Conservation (phyloP, 2,888 invertebrate genomes). For the Linnaemya tessellans region DNA sequence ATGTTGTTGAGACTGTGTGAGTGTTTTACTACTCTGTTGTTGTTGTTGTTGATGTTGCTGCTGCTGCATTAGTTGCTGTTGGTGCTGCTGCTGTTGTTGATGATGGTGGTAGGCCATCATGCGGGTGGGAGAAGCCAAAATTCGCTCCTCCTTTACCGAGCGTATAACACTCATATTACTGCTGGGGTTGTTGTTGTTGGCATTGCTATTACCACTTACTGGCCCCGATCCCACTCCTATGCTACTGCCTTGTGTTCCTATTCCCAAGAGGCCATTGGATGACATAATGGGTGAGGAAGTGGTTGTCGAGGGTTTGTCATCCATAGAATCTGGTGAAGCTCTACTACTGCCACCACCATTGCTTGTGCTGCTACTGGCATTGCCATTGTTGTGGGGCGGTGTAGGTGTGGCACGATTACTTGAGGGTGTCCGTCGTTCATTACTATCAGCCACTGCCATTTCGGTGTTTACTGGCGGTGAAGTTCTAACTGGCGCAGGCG, state of each 20-base stretch:
- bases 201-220: conserved; percentile 66
- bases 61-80: conserved; percentile 77
- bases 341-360: conserved; percentile 81
- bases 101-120: conserved; percentile 80
- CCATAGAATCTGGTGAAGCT: conserved; percentile 82
- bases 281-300: conserved; percentile 71
- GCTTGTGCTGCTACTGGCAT: conserved; percentile 78
- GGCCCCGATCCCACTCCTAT: conserved; percentile 42
- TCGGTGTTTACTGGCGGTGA: conserved; percentile 74
- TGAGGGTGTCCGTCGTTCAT: conserved; percentile 71
- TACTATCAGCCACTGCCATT: conserved; percentile 65
- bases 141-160: conserved; percentile 82
- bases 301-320: conserved; percentile 81
- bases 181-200: conserved; percentile 57
- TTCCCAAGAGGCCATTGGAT: conserved; percentile 77
- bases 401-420: conserved; percentile 78
- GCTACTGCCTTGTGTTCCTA: conserved; percentile 7
- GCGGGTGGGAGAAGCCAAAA: conserved; percentile 81
- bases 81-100: conserved; percentile 76
- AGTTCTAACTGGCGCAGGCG: conserved; percentile 76
- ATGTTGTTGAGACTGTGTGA: conserved; percentile 81
- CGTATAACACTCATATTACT: conserved; percentile 82
- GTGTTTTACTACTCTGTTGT: conserved; percentile 75
- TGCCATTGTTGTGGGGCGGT: conserved; percentile 81
- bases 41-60: conserved; percentile 75